These are phyloP conservation scores for Panagrolaimus sp. DNA, from an alignment of 1,140 invertebrate species.

Conservation along the genomic window DNA sequence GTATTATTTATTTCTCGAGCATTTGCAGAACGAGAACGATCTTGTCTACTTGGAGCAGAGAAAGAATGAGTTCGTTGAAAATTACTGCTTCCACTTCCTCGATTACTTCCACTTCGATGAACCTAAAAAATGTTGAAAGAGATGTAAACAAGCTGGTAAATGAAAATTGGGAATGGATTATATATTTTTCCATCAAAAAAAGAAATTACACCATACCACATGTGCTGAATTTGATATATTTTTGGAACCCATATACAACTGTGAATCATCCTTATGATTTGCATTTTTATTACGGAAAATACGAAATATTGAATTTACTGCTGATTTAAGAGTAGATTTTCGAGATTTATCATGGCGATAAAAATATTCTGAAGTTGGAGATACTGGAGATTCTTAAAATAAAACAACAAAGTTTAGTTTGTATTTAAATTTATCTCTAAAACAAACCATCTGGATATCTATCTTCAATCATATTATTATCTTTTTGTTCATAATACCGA, in stretches of 20 bases:
- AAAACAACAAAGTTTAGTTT: no score
- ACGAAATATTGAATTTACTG: neutral
- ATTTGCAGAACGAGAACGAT: slow-evolving; percentile 11
- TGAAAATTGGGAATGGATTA: no score
- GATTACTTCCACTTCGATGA: slow-evolving; percentile 2
- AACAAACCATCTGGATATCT: no score
- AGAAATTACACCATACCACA: neutral
- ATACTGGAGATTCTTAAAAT: neutral
- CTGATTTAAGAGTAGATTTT: neutral
- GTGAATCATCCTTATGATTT: neutral
- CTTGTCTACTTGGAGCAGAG: neutral
- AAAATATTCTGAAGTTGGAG: neutral
- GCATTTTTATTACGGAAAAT: neutral
- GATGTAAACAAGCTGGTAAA: no score
- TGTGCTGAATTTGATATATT: neutral
- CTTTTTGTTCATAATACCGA: no score
- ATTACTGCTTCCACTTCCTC: neutral
- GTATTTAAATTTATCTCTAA: no score
- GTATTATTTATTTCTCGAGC: neutral
- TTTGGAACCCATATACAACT: neutral
- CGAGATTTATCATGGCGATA: slow-evolving; percentile 6
- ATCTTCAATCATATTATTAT: no score
- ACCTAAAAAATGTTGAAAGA: slow-evolving; percentile 3
- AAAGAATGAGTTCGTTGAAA: slow-evolving; percentile 8
- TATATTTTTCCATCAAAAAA: neutral